A percentile compares a stretch with the other conserved stretches of the same genome.
Conservation (phyloP, 1,140 invertebrate species). For the Eulimnadia texana region DNA sequence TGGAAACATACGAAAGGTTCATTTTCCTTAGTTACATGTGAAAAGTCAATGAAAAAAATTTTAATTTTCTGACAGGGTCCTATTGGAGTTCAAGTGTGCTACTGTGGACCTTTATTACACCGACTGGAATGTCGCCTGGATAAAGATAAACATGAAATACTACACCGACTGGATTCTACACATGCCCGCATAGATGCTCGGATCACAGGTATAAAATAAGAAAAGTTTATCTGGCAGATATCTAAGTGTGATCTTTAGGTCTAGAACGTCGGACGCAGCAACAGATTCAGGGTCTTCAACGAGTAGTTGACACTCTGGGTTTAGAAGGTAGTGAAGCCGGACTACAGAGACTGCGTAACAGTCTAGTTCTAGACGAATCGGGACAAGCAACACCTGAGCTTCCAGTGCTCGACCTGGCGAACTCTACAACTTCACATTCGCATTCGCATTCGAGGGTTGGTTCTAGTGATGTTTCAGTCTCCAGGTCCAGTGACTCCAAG, state of each 20-base stretch:
- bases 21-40: not conserved
- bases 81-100: constrained; percentile 53
- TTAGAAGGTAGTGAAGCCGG: constrained; percentile 31
- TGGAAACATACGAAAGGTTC: constrained; percentile 81
- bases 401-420: constrained; percentile 36
- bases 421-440: constrained; percentile 11
- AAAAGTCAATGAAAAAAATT: not conserved
- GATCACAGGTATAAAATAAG: constrained; percentile 39
- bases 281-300: constrained; percentile 54
- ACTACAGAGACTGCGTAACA: constrained; percentile 39
- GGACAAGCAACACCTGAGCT: constrained; percentile 2
- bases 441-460: constrained; percentile 17
- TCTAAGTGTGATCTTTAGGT: too few species aligned
- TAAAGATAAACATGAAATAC: constrained; percentile 66
- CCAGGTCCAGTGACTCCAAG: not conserved
- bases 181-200: constrained; percentile 64
- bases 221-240: too few species aligned
- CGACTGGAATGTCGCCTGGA: constrained; percentile 74
- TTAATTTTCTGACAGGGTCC: constrained; percentile 43
- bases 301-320: constrained; percentile 24
- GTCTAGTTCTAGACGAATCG: constrained; percentile 1
- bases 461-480: not conserved
- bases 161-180: constrained; percentile 63
- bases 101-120: constrained; percentile 57
- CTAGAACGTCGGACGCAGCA: constrained; percentile 60